Conservation (phyloP, 2,797 vertebrate genomes). For the Ctenopoma multispine region DNA sequence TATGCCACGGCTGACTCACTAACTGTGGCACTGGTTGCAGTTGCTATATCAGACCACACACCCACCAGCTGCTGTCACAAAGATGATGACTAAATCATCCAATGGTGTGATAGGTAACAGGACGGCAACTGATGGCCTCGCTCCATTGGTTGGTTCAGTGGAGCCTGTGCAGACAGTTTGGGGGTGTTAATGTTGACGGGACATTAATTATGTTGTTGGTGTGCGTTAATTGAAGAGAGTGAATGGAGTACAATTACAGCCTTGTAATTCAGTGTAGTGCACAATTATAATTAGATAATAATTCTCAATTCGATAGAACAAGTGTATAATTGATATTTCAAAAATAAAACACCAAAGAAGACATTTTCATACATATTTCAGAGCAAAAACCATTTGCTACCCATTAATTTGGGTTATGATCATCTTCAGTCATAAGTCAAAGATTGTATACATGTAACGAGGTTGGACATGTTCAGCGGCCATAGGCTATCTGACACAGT, state of each 20-base stretch:
- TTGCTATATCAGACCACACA: conserved; percentile 61
- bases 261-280: conserved; percentile 29
- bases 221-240: conserved; percentile 59
- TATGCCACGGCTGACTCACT: conserved; percentile 65
- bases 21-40: conserved; percentile 38
- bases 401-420: no score
- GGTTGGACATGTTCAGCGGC: conserved; percentile 12
- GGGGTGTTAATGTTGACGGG: conserved; percentile 58
- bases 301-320: conserved; percentile 29
- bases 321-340: conserved; percentile 25
- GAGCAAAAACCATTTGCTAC: background rate
- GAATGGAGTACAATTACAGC: conserved; percentile 51
- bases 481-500: conserved; percentile 42
- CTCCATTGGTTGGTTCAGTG: conserved; percentile 40
- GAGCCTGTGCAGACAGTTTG: conserved; percentile 30
- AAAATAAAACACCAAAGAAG: conserved; percentile 12
- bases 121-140: conserved; percentile 24
- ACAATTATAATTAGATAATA: conserved; percentile 39
- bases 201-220: conserved; percentile 61
- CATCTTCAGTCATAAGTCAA: background rate
- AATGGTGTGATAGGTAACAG: conserved; percentile 42
- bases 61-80: conserved; percentile 69
- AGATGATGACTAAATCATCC: conserved; percentile 63
- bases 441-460: background rate
- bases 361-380: conserved; percentile 1